These are phyloP conservation scores for Oryctes rhinoceros DNA, from an alignment of 1,140 invertebrate species.

Conservation along the genomic window DNA sequence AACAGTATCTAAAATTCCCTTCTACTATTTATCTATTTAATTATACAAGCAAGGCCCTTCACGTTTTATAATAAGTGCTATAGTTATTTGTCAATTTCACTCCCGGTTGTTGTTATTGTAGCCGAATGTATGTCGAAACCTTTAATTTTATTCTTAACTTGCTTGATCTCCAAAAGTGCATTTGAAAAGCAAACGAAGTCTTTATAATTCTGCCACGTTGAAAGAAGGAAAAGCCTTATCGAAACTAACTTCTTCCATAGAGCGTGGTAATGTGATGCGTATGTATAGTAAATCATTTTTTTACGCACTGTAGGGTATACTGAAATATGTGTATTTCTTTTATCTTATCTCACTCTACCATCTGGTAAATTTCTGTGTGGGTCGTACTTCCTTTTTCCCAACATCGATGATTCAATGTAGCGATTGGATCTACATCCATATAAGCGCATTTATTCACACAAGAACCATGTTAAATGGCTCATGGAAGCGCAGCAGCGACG, in stretches of 20 bases:
- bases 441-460: conserved; percentile 3
- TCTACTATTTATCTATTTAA: too few species aligned
- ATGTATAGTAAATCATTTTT: conserved; percentile 19
- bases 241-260: neutral
- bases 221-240: neutral
- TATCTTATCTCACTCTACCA: conserved; percentile 20
- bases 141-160: too few species aligned
- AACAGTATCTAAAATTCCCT: too few species aligned
- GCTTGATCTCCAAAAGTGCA: too few species aligned
- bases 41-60: too few species aligned
- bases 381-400: conserved; percentile 2
- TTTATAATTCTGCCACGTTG: neutral
- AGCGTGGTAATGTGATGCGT: neutral
- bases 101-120: too few species aligned
- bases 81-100: too few species aligned
- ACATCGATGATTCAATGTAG: neutral
- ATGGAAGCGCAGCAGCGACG: conserved; percentile 47
- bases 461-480: conserved; percentile 52
- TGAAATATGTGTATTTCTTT: neutral
- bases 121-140: too few species aligned
- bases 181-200: too few species aligned
- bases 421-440: neutral
- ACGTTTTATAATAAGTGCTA: too few species aligned
- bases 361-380: neutral
- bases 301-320: conserved; percentile 8